Conservation (phyloP, 2,888 invertebrate species). For the Pollenia angustigena region DNA sequence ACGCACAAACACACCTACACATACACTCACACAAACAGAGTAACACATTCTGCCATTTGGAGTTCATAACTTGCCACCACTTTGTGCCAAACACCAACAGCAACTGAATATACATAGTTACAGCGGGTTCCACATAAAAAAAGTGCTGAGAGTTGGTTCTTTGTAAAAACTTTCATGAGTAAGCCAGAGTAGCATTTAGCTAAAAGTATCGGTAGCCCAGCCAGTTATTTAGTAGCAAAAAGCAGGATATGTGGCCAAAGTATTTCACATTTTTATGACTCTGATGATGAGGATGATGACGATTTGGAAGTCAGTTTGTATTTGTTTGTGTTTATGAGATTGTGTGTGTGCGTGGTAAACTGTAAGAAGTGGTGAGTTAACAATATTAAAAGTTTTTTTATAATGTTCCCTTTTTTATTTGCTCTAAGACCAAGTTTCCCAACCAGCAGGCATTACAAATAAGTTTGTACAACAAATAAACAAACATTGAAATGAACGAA, state of each 20-base stretch:
- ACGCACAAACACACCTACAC: constrained; percentile 31
- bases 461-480: background rate
- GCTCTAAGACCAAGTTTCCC: constrained; percentile 59
- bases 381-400: constrained; percentile 48
- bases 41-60: constrained; percentile 50
- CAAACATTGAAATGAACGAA: constrained; percentile 45
- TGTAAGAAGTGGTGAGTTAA: constrained; percentile 68
- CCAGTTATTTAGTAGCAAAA: constrained; percentile 21
- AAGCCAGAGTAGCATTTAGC: constrained; percentile 17
- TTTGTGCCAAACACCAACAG: constrained; percentile 21
- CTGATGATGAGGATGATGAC: constrained; percentile 45
- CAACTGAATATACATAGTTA: constrained; percentile 22
- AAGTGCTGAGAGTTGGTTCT: constrained; percentile 42
- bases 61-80: constrained; percentile 67
- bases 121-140: constrained; percentile 34
- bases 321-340: background rate
- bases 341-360: constrained; percentile 7
- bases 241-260: constrained; percentile 69
- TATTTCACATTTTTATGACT: constrained; percentile 64
- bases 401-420: constrained; percentile 23
- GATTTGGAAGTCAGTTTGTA: constrained; percentile 7
- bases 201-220: constrained; percentile 14
- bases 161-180: constrained; percentile 76
- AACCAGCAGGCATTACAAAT: constrained; percentile 39
- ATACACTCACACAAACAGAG: background rate